Conservation (phyloP, 2,888 invertebrate genomes). For the Sarcophaga subvicina region DNA sequence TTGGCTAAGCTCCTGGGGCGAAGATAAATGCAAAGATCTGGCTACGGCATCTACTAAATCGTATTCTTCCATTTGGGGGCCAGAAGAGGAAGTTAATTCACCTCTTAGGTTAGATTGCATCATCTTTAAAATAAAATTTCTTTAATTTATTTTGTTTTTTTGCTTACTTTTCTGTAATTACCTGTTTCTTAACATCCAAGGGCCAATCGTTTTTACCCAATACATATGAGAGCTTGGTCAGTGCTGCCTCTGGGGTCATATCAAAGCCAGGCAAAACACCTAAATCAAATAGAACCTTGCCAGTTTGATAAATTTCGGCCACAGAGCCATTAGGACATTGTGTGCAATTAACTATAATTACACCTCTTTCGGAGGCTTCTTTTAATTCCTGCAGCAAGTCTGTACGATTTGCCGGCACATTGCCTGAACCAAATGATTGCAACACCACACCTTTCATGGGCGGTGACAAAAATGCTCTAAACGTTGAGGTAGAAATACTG, state of each 20-base stretch:
- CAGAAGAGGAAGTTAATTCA: slow-evolving; percentile 85
- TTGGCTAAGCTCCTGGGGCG: slow-evolving; percentile 83
- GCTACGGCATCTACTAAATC: slow-evolving; percentile 85
- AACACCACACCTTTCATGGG: slow-evolving; percentile 92
- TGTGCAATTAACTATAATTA: slow-evolving; percentile 95
- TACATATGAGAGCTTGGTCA: slow-evolving; percentile 95
- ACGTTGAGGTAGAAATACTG: slow-evolving; percentile 91
- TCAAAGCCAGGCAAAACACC: slow-evolving; percentile 80
- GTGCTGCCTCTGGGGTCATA: slow-evolving; percentile 94
- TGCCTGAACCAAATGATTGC: slow-evolving; percentile 96
- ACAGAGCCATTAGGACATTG: slow-evolving; percentile 95
- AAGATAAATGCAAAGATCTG: slow-evolving; percentile 83
- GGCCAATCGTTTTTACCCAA: slow-evolving; percentile 89
- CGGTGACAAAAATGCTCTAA: slow-evolving; percentile 88
- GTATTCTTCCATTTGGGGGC: slow-evolving; percentile 80
- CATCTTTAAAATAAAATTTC: slow-evolving; percentile 83
- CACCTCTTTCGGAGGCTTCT: slow-evolving; percentile 88
- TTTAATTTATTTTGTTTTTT: background rate
- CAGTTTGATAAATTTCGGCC: slow-evolving; percentile 91
- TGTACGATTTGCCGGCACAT: slow-evolving; percentile 92
- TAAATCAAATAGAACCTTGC: slow-evolving; percentile 83
- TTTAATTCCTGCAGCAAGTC: slow-evolving; percentile 89
- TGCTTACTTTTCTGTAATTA: slow-evolving; percentile 75
- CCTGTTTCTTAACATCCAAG: slow-evolving; percentile 85
- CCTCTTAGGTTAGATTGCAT: slow-evolving; percentile 90